Base-by-base conservation (phyloP, 2,888 invertebrate species). In the Volucella zonaria region DNA sequence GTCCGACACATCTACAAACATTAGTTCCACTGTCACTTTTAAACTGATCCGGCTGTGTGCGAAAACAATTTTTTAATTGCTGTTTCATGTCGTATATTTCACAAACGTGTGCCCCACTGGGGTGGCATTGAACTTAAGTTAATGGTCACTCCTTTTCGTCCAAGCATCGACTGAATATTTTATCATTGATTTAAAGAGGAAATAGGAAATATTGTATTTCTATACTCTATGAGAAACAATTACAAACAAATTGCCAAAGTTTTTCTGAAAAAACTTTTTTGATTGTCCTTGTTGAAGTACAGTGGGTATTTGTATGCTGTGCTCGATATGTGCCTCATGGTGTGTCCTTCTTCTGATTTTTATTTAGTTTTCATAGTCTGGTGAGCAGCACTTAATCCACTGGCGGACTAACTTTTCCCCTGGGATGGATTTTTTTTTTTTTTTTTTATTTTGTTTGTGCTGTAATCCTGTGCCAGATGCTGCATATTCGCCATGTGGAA, bases 241-340 rank as follows among this genome's bases (percentile, higher is more conserved):
- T 74, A 74, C 56, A 67, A 59, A 76, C 68, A 76, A 76, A 76
- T 67, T 76, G 76, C 43, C 23, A 76, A 76, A 76, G 67, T 76
- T 76, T 67, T 43, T 59, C 67, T 31, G 6, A 6, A 31, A 31
- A 31, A 31, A 66, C 58, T 49, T 58, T 74, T 52, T 40, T 64
- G 74, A 74, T 62, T 74, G 75, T 67, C 61, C 61, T 52, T 42
- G 42, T 43, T 42, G 43, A 18, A 42, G n/a, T 23, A n/a, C n/a
- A 45, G 18, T 42, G 4, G 6, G n/a, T 6, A n/a, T 31, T 1
- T 1, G 58, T 42, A 14, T 11, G 42, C 15, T 23, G 18, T 10
- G 23, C 2, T 23, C 6, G 31, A 31, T 31, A 31, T 31, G 31
- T 31, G 31, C 31, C 31, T 31, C 31, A 23, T 43, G 38, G 43